Percentiles rank a stretch among this genome's conserved stretches.
Evolutionary conservation across 2,888 invertebrate genomes (phyloP).

Genomic region (Melanotus villosus): DNA sequence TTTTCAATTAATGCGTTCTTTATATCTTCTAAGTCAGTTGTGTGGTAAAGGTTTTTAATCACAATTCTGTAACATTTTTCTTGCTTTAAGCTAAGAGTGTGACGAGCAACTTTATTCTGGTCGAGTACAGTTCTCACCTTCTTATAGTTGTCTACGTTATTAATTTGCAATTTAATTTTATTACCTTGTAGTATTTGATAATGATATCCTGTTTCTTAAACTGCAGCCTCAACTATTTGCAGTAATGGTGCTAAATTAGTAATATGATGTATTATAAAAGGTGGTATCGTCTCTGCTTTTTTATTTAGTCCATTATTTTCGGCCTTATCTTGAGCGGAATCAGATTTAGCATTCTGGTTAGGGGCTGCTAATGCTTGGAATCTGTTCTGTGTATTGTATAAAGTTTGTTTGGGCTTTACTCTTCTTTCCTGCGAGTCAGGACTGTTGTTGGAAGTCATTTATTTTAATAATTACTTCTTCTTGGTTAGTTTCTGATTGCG

Average conservation of each 20-base stretch:
- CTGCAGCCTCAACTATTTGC: constrained; percentile 5
- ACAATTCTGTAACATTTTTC: constrained; percentile 35
- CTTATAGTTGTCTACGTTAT: constrained; percentile 19
- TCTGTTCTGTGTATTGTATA: constrained; percentile 5
- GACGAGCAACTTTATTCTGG: constrained; percentile 25
- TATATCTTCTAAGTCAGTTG: constrained; percentile 31
- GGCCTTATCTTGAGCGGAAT: constrained; percentile 1
- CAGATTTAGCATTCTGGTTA: constrained; percentile 2
- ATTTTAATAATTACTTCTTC: constrained; percentile 9
- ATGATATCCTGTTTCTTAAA: not conserved
- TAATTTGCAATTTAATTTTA: constrained; percentile 17
- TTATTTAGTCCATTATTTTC: constrained; percentile 2
- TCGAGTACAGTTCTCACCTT: constrained; percentile 30
- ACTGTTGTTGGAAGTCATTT: constrained; percentile 6
- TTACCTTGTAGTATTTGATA: constrained; percentile 2
- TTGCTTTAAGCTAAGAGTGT: constrained; percentile 35
- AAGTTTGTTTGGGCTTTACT: constrained; percentile 1
- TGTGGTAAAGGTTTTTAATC: constrained; percentile 30
- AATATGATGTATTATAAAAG: constrained; percentile 5
- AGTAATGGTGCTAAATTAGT: constrained; percentile 2
- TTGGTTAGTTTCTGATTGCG: constrained; percentile 1
- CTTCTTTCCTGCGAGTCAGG: not conserved
- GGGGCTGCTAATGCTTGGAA: not conserved
- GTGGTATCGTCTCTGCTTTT: constrained; percentile 4
- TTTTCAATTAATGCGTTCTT: constrained; percentile 17